Evolutionary conservation across 2,797 vertebrate species (phyloP).

Genomic region (Sebastes jordani): DNA sequence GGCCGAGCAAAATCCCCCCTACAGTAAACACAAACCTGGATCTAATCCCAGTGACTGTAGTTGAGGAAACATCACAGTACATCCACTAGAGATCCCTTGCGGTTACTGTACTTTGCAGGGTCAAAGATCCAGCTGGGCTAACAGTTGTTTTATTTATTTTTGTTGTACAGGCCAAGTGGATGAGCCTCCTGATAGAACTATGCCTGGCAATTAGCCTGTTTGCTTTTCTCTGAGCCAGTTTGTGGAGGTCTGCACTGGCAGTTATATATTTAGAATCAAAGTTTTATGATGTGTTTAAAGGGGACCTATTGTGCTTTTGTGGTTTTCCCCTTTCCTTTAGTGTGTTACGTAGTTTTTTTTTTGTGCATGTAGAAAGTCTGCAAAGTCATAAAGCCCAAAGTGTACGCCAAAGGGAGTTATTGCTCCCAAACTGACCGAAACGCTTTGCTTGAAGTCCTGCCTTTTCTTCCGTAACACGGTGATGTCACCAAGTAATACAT

Average conservation of each 20-base stretch:
- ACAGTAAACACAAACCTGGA: constrained; percentile 58
- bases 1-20: constrained; percentile 8
- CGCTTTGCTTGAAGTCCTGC: too few relatives aligned
- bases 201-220: constrained; percentile 2
- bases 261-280: neutral
- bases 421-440: too few relatives aligned
- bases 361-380: too few relatives aligned
- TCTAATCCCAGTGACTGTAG: constrained; percentile 29
- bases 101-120: constrained; percentile 19
- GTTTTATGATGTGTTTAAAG: too few relatives aligned
- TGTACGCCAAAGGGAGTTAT: too few relatives aligned
- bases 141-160: constrained; percentile 12
- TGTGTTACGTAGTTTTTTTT: too few relatives aligned
- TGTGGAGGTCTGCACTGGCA: neutral
- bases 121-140: constrained; percentile 16
- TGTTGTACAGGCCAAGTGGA: constrained; percentile 5
- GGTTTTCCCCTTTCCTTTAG: too few relatives aligned
- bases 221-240: neutral
- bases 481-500: too few relatives aligned
- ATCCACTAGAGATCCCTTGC: constrained; percentile 15
- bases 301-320: too few relatives aligned
- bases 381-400: too few relatives aligned
- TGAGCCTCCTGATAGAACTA: neutral
- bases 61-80: constrained; percentile 9
- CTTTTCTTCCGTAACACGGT: too few relatives aligned